phyloP scores from a whole-genome alignment of 2,888 invertebrate genomes.

The Aelia acuminata region DNA sequence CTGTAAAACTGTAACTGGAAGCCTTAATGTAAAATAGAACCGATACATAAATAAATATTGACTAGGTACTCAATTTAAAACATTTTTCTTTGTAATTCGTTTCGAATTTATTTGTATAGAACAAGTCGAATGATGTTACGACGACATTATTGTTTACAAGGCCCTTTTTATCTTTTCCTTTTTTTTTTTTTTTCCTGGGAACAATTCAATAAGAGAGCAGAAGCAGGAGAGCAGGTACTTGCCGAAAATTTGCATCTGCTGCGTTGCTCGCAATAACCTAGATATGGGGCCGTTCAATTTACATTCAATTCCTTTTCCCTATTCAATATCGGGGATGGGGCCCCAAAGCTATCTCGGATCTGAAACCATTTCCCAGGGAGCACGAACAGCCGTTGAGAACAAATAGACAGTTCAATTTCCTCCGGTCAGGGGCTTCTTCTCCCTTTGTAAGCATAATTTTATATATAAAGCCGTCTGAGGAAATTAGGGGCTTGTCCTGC shows the following conservation, averaged over 20 bases:
- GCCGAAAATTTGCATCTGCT: neutral
- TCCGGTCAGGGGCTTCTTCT: neutral
- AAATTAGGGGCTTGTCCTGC: neutral
- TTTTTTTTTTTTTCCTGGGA: neutral
- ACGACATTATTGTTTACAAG: neutral
- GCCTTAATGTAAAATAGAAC: too few relatives aligned
- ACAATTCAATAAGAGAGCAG: neutral
- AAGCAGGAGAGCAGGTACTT: neutral
- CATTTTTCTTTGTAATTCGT: too few relatives aligned
- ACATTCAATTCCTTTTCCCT: conserved; percentile 32
- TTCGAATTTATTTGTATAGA: neutral
- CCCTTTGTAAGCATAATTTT: conserved; percentile 1
- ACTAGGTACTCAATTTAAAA: too few relatives aligned
- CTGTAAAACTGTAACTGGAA: too few relatives aligned
- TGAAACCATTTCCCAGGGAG: neutral
- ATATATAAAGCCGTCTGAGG: neutral
- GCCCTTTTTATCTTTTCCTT: neutral
- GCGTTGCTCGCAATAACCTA: neutral
- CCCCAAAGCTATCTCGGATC: neutral
- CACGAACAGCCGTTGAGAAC: neutral
- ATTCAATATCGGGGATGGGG: neutral
- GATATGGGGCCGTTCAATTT: conserved; percentile 18
- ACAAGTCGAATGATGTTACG: too few relatives aligned
- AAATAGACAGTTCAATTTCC: conserved; percentile 7
- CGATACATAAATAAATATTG: too few relatives aligned